Percentiles rank a stretch among this genome's conserved stretches.
Evolutionary conservation across 2,113 vertebrate genomes (phyloP).

Genomic region (Osmerus eperlanus): DNA sequence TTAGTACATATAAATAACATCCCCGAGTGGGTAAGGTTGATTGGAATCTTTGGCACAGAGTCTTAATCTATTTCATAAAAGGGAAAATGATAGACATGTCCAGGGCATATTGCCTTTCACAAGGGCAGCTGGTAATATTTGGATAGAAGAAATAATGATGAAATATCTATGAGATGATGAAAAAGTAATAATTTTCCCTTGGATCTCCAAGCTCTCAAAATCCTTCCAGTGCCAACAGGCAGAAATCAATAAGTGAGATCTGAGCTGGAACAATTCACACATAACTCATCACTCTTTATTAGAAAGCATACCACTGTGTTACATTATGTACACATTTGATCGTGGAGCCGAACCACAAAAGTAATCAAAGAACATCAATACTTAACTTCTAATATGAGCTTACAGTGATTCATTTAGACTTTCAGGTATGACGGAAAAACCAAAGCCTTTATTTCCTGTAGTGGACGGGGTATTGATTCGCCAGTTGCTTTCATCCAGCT

Average conservation of each 20-base stretch:
- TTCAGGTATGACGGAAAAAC: background rate
- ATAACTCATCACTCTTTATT: constrained; percentile 65
- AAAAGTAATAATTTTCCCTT: constrained; percentile 68
- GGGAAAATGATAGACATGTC: constrained; percentile 58
- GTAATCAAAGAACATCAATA: constrained; percentile 34
- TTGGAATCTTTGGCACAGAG: constrained; percentile 37
- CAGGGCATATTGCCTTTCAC: constrained; percentile 59
- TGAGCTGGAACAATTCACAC: constrained; percentile 69
- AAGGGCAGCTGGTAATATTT: constrained; percentile 54
- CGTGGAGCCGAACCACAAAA: constrained; percentile 29
- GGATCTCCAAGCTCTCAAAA: constrained; percentile 48
- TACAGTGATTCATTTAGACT: constrained; percentile 6
- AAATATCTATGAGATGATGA: constrained; percentile 71
- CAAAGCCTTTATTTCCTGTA: constrained; percentile 13
- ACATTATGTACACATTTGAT: constrained; percentile 31
- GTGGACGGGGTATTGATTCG: constrained; percentile 38
- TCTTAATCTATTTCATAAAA: constrained; percentile 46
- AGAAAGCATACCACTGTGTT: constrained; percentile 51
- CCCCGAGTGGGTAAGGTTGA: constrained; percentile 24
- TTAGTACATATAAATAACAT: constrained; percentile 22
- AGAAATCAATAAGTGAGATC: constrained; percentile 72
- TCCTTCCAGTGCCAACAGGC: constrained; percentile 53
- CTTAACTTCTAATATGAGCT: constrained; percentile 32
- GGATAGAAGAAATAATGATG: constrained; percentile 61
- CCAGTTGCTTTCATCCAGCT: constrained; percentile 16